These are phyloP conservation scores for Sebastes paucispinis DNA, from an alignment of 2,797 vertebrate genomes.

Conservation along the genomic window DNA sequence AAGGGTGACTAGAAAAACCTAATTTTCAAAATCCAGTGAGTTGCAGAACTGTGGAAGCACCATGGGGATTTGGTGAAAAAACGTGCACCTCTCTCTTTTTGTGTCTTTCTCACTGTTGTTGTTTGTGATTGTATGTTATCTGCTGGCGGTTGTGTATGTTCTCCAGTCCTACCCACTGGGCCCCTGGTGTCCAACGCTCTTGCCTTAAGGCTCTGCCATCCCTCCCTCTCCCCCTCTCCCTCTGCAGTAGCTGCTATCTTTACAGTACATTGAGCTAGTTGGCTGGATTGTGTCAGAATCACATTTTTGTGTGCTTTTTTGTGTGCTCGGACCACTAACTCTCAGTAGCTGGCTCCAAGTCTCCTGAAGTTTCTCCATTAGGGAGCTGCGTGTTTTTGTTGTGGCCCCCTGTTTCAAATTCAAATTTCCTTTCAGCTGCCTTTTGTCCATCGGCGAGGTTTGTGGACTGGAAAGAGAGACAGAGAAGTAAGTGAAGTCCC, in stretches of 20 bases:
- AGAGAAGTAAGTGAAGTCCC: slow-evolving; percentile 78
- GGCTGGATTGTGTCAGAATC: slow-evolving; percentile 65
- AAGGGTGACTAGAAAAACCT: not conserved
- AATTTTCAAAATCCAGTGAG: slow-evolving; percentile 5
- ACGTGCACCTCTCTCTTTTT: not conserved
- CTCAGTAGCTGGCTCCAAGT: slow-evolving; percentile 61
- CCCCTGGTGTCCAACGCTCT: slow-evolving; percentile 49
- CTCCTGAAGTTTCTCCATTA: slow-evolving; percentile 66
- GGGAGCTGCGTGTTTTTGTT: slow-evolving; percentile 68
- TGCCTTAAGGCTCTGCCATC: slow-evolving; percentile 44
- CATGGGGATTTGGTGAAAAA: not conserved
- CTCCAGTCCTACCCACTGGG: slow-evolving; percentile 41
- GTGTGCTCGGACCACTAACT: slow-evolving; percentile 6
- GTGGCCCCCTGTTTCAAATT: slow-evolving; percentile 82
- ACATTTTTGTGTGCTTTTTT: slow-evolving; percentile 37
- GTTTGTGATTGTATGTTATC: slow-evolving; percentile 25
- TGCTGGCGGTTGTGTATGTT: slow-evolving; percentile 26
- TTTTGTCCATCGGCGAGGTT: slow-evolving; percentile 80
- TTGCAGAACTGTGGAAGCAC: slow-evolving; percentile 11
- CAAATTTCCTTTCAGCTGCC: slow-evolving; percentile 80
- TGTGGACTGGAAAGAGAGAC: slow-evolving; percentile 81
- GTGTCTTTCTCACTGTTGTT: not conserved
- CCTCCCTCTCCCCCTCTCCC: slow-evolving; percentile 24
- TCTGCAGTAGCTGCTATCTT: slow-evolving; percentile 68
- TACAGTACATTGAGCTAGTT: slow-evolving; percentile 59